Conservation (phyloP, 2,888 invertebrate genomes). For the Melinaea menophilus region DNA sequence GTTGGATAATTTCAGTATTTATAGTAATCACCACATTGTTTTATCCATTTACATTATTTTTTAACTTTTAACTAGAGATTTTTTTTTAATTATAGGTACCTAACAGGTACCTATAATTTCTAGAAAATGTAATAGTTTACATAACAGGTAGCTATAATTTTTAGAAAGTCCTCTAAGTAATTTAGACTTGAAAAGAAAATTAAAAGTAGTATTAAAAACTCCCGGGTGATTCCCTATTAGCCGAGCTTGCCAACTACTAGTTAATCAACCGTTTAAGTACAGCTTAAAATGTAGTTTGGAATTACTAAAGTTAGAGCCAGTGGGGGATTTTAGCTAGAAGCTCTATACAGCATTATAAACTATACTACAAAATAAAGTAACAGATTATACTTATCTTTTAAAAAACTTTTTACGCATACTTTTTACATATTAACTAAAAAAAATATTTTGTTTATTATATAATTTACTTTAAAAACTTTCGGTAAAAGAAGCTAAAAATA, state of each 20-base stretch:
- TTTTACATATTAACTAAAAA: too few species aligned
- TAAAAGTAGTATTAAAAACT: constrained; percentile 28
- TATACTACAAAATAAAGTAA: constrained; percentile 11
- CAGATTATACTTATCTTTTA: too few species aligned
- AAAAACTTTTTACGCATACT: too few species aligned
- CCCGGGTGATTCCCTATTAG: constrained; percentile 25
- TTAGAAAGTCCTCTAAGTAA: constrained; percentile 7
- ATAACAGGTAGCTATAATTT: neutral
- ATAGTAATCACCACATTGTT: too few species aligned
- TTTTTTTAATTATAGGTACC: neutral
- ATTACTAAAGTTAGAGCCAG: constrained; percentile 45
- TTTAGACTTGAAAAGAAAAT: constrained; percentile 24
- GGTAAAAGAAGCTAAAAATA: too few species aligned
- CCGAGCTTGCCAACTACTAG: constrained; percentile 48
- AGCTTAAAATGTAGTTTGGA: constrained; percentile 56
- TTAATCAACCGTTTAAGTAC: constrained; percentile 60
- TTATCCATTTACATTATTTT: too few species aligned
- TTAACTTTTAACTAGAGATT: too few species aligned
- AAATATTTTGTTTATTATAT: too few species aligned
- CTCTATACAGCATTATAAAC: constrained; percentile 26
- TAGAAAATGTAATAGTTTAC: too few species aligned
- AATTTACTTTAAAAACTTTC: too few species aligned
- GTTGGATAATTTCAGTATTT: too few species aligned
- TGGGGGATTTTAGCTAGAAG: constrained; percentile 27
- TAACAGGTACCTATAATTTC: neutral